phyloP scores from a whole-genome alignment of 2,888 invertebrate species.

The Hydroisotoma schaefferi region DNA sequence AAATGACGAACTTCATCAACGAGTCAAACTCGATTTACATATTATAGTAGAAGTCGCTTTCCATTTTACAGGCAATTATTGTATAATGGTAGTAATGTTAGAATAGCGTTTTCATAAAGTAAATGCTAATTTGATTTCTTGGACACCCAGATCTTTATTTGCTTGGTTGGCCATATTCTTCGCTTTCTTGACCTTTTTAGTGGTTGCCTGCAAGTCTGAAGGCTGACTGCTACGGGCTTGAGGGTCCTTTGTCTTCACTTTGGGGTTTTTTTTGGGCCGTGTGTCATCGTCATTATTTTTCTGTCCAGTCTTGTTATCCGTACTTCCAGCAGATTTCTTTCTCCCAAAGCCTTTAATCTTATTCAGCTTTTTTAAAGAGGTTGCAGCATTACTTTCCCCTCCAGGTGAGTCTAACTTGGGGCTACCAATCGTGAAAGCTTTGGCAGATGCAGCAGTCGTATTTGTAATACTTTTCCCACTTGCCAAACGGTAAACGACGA shows the following conservation, averaged over 20 bases:
- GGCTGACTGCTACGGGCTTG: too few species aligned
- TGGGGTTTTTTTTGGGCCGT: neutral
- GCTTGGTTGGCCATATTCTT: conserved; percentile 1
- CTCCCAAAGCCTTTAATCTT: neutral
- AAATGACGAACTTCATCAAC: too few species aligned
- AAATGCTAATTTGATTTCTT: too few species aligned
- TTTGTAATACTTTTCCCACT: conserved; percentile 33
- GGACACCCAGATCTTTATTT: conserved; percentile 4
- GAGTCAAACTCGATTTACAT: too few species aligned
- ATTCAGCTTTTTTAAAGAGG: neutral
- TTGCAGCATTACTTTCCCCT: too few species aligned
- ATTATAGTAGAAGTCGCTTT: too few species aligned
- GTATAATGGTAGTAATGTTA: too few species aligned
- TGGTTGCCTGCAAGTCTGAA: too few species aligned
- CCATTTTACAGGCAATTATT: too few species aligned
- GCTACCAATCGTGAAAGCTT: neutral
- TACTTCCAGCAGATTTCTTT: neutral
- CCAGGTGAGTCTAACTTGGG: neutral
- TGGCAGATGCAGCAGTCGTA: conserved; percentile 7
- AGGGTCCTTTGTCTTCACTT: neutral
- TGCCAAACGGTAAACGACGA: conserved; percentile 39
- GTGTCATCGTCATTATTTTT: neutral
- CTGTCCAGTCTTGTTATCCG: neutral
- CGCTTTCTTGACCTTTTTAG: conserved; percentile 6
- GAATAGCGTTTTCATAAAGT: too few species aligned